Evolutionary conservation across 2,113 vertebrate species (phyloP).

Genomic region (Trichechus manatus): DNA sequence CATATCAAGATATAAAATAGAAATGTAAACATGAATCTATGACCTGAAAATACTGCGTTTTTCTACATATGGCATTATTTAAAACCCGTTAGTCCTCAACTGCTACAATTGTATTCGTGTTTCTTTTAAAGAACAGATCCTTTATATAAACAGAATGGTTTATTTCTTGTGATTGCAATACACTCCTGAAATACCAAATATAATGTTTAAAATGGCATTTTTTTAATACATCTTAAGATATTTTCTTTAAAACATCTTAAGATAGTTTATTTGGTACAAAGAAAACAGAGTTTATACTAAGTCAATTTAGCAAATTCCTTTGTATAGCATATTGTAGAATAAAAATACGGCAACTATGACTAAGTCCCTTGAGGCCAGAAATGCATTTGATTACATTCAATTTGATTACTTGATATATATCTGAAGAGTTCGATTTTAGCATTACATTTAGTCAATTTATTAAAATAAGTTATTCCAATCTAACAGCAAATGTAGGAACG

Average conservation of each 20-base stretch:
- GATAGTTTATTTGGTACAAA: constrained; percentile 10
- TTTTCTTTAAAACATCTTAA: background rate
- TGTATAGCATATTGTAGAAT: background rate
- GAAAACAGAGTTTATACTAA: constrained; percentile 6
- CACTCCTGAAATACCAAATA: constrained; percentile 21
- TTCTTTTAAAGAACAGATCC: background rate
- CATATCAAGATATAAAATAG: background rate
- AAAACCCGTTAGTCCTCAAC: background rate
- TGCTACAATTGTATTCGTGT: background rate
- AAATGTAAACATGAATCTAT: background rate
- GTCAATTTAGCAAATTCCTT: constrained; percentile 33
- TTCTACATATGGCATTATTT: constrained; percentile 17
- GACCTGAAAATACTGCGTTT: constrained; percentile 27
- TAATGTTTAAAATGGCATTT: constrained; percentile 34
- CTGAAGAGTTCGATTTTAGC: constrained; percentile 27
- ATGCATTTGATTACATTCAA: background rate
- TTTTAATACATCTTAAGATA: background rate
- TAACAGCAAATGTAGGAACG: background rate
- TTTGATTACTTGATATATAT: background rate
- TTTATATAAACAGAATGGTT: background rate
- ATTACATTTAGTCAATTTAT: constrained; percentile 36
- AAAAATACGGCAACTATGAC: constrained; percentile 19
- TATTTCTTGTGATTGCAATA: background rate
- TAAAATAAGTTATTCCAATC: constrained; percentile 34
- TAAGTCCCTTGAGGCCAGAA: constrained; percentile 9